Base-by-base conservation (phyloP, 1,140 invertebrate genomes). In the Drosophila neocordata region DNA sequence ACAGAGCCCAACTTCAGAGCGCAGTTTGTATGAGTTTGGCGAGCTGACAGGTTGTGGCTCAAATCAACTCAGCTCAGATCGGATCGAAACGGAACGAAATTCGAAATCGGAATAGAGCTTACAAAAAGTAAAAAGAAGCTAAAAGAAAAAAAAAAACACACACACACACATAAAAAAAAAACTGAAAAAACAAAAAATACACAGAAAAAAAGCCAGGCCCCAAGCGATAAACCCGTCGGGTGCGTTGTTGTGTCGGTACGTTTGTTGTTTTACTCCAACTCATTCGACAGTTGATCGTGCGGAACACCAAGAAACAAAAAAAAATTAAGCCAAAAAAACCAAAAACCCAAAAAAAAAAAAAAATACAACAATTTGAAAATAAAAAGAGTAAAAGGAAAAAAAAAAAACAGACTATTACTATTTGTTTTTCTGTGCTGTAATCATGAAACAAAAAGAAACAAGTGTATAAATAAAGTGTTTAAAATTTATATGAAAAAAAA, bases 11-110 rank as follows among this genome's bases (percentile, higher is more conserved):
- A 66, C 63, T 67, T 61, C 71, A 59, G 79, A 88, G 83, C 83
- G 44, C 83, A 88, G 83, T 88, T 88, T 79, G 61, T 67, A 72
- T 77, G 79, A 79, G 84, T 68, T 79, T 68, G 66, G 61, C 69
- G 79, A 82, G 72, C 75, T 60, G 82, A 72, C 48, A 64, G 74
- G 82, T 85, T 82, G 82, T 62, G 52, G 24, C 13, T 41, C 67
- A 44, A 44, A 12, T 44, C 41, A 48, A 18, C 5, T 48, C 41
- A 20, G 15, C 62, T 48, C 71, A 59, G 66, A 57, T 58, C 66
- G 60, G 51, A 65, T 41, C 51, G 51, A 57, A 41, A 69, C 72
- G 66, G 15, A 44, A 38, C 57, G 65, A 64, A 48, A 64, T 56
- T 60, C 57, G 38, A 31, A 65, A 55, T 59, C 61, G 73, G 24